Conservation (phyloP, 1,140 invertebrate species). For the Drosophila subobscura region DNA sequence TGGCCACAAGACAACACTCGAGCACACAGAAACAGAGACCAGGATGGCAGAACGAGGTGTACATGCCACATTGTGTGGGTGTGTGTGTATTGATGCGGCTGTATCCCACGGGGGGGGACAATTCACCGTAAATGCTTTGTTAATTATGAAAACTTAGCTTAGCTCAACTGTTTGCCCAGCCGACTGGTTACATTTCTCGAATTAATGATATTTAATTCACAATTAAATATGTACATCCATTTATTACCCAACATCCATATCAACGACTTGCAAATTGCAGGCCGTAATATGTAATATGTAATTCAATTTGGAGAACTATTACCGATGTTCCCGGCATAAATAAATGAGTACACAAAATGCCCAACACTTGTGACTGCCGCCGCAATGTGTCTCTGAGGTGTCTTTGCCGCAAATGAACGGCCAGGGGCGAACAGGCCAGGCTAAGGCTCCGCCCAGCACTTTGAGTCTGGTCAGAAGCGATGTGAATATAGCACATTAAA, state of each 20-base stretch:
- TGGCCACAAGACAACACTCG: slow-evolving; percentile 46
- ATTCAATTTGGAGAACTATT: slow-evolving; percentile 59
- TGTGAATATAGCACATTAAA: no score
- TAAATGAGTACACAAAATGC: slow-evolving; percentile 39
- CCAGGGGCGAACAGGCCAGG: slow-evolving; percentile 23
- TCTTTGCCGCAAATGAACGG: slow-evolving; percentile 47
- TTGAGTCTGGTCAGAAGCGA: slow-evolving; percentile 1
- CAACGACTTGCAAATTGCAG: slow-evolving; percentile 22
- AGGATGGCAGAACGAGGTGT: slow-evolving; percentile 7
- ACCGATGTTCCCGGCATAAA: slow-evolving; percentile 28
- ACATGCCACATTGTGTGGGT: slow-evolving; percentile 10
- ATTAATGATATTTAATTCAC: slow-evolving; percentile 65
- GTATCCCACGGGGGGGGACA: slow-evolving; percentile 17
- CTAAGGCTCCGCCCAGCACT: slow-evolving; percentile 9
- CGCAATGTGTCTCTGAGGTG: slow-evolving; percentile 56
- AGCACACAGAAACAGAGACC: slow-evolving; percentile 30
- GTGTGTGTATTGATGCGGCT: slow-evolving; percentile 21
- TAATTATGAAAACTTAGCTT: slow-evolving; percentile 39
- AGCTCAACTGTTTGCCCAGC: slow-evolving; percentile 9
- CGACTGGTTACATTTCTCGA: slow-evolving; percentile 10
- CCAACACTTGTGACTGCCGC: slow-evolving; percentile 26
- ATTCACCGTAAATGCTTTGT: slow-evolving; percentile 32
- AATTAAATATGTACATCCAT: slow-evolving; percentile 68
- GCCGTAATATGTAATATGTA: not conserved
- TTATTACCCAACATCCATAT: slow-evolving; percentile 14